Percentiles rank a stretch among this genome's conserved stretches.
phyloP scores from a whole-genome alignment of 1,140 invertebrate genomes.

The Delia radicum region DNA sequence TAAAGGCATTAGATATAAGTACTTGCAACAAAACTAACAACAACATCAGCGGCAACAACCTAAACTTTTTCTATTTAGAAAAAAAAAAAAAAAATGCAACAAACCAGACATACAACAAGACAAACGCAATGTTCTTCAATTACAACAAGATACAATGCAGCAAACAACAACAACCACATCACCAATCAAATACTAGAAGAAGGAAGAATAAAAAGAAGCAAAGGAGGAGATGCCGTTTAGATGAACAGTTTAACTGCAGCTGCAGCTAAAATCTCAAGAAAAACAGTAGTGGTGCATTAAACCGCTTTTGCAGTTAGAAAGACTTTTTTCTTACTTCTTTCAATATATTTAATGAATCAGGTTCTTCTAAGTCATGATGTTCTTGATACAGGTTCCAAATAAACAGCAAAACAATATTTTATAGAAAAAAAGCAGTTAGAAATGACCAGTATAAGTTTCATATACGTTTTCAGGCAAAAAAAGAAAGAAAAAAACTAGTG shows the following conservation, averaged over 20 bases:
- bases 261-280: neutral
- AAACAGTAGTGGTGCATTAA: neutral
- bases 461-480: neutral
- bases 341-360: slow-evolving; percentile 17
- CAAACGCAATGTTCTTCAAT: slow-evolving; percentile 11
- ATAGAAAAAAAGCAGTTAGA: neutral
- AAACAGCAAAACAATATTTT: neutral
- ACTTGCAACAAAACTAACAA: slow-evolving; percentile 19
- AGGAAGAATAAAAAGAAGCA: slow-evolving; percentile 8
- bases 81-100: slow-evolving; percentile 7
- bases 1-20: slow-evolving; percentile 26
- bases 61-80: neutral
- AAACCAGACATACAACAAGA: neutral
- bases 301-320: slow-evolving; percentile 21
- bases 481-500: neutral
- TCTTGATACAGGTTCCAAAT: slow-evolving; percentile 17
- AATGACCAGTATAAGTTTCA: neutral
- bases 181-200: slow-evolving; percentile 6
- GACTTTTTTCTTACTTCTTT: too few species aligned
- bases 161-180: slow-evolving; percentile 33
- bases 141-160: slow-evolving; percentile 7
- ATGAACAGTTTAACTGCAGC: slow-evolving; percentile 9
- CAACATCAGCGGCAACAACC: too few species aligned
- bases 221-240: too few species aligned
- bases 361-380: slow-evolving; percentile 8